Evolutionary conservation across 1,140 invertebrate species (phyloP), one percentile per base, ranked within the genome.

Genomic region (Physella acuta): DNA sequence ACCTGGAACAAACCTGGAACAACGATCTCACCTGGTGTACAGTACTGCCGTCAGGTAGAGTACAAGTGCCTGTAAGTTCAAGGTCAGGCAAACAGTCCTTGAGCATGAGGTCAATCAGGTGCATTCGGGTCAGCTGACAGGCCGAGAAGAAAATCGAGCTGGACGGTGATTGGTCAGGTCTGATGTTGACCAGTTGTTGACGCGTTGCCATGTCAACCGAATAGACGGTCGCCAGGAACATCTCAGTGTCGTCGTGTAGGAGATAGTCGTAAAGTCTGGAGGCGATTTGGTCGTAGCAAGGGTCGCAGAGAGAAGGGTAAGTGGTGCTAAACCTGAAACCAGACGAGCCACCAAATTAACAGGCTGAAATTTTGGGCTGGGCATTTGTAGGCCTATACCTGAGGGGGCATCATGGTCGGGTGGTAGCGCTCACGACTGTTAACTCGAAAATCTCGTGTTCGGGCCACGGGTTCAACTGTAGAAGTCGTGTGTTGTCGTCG

Each of bases 141-240:
- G 64, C 64, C 17, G 36, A 14, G 52, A 67, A 67, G 36, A 67
- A 67, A 11, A 67, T 14, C 1, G 51, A 36, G 4, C 30, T 49
- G n/a, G 30, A 26, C 14, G 20, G 20, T 11, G 16, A 24, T 3
- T 24, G 2, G 28, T 39, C 39, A 33, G 62, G 16, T 39, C 56
- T 67, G 31, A 55, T 37, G 33, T 55, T 37, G 30, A 67, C 28
- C 5, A 56, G 30, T 16, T 3, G 24, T 34, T 56, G 34, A 28
- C 53, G 49, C 8, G 26, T 34, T 51, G 0, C 30, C 1, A 28
- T 14, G 20, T 51, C 30, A n/a, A 11, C 49, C 24, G 62, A 33
- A 3, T 3, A 24, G 2, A 64, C 0, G 17, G n/a, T 8, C 3
- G 39, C 28, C 24, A 36, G 26, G 33, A 64, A 64, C 62, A 31